Conservation (phyloP, 2,113 vertebrate genomes). For the Hippocampus comes region DNA sequence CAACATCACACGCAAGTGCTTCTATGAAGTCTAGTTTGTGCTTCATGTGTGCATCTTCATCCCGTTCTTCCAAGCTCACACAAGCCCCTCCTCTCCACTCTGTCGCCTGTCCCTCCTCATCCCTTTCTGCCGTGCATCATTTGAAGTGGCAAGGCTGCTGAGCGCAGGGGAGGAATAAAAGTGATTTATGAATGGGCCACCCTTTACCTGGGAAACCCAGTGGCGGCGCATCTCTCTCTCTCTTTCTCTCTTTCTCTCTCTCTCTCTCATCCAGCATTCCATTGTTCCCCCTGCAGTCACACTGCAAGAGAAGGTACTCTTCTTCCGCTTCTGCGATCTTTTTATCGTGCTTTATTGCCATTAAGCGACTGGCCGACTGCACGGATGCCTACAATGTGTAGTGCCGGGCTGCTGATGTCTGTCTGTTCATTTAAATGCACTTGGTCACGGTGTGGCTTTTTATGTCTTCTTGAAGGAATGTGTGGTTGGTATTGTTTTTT, state of each 20-base stretch:
- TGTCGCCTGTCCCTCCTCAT: conserved; percentile 38
- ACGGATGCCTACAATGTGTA: conserved; percentile 21
- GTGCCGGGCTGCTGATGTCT: conserved; percentile 18
- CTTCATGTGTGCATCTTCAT: conserved; percentile 26
- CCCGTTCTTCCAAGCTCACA: not conserved
- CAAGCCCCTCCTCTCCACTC: conserved; percentile 4
- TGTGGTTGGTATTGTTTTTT: too few species aligned
- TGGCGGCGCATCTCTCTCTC: conserved; percentile 49
- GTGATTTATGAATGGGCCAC: conserved; percentile 74
- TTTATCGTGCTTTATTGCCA: conserved; percentile 25
- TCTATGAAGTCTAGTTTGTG: conserved; percentile 39
- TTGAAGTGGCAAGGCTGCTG: conserved; percentile 67
- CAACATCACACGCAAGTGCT: conserved; percentile 18
- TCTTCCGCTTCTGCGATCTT: conserved; percentile 32
- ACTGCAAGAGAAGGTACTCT: conserved; percentile 63
- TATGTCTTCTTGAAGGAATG: not conserved
- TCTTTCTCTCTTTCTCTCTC: too few species aligned
- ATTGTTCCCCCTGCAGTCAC: conserved; percentile 62
- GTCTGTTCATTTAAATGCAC: not conserved
- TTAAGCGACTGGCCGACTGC: conserved; percentile 49
- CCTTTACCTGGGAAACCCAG: conserved; percentile 65
- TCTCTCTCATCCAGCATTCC: conserved; percentile 47
- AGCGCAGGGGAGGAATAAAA: conserved; percentile 67
- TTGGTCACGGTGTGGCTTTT: not conserved
- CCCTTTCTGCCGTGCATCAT: conserved; percentile 72